phyloP scores from a whole-genome alignment of 2,113 vertebrate genomes.

The Peromyscus californicus region DNA sequence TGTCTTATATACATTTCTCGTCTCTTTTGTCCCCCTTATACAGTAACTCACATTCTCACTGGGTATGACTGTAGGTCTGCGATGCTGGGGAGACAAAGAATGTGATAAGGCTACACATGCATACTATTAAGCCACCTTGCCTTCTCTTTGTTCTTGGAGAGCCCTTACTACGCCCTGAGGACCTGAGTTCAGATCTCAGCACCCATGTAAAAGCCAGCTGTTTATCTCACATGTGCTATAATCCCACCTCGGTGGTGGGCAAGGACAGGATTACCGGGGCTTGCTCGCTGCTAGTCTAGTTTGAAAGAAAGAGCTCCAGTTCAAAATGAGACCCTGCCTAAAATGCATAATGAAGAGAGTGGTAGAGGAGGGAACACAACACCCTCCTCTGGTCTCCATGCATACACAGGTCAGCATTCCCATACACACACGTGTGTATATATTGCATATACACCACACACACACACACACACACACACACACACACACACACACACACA shows the following conservation, averaged over 20 bases:
- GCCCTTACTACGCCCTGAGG: neutral
- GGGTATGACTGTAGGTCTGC: neutral
- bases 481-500: too few relatives aligned
- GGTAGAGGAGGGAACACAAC: neutral
- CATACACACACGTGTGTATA: too few relatives aligned
- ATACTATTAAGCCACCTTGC: too few relatives aligned
- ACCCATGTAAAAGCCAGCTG: neutral
- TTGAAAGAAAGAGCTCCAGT: neutral
- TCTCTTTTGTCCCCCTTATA: neutral
- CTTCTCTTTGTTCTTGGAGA: too few relatives aligned
- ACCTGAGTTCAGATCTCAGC: neutral
- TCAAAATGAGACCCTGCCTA: neutral
- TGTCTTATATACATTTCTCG: neutral
- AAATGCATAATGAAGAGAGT: neutral
- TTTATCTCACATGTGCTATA: neutral
- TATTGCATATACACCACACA: too few relatives aligned
- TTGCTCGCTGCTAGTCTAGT: neutral
- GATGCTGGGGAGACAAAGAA: neutral
- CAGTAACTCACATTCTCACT: neutral
- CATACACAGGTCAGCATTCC: too few relatives aligned
- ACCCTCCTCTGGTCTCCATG: too few relatives aligned
- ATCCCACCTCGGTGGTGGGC: neutral
- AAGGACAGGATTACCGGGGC: neutral
- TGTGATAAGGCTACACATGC: neutral
- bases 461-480: too few relatives aligned